Base-by-base conservation (phyloP, 2,113 vertebrate species). In the Sylvietta virens region DNA sequence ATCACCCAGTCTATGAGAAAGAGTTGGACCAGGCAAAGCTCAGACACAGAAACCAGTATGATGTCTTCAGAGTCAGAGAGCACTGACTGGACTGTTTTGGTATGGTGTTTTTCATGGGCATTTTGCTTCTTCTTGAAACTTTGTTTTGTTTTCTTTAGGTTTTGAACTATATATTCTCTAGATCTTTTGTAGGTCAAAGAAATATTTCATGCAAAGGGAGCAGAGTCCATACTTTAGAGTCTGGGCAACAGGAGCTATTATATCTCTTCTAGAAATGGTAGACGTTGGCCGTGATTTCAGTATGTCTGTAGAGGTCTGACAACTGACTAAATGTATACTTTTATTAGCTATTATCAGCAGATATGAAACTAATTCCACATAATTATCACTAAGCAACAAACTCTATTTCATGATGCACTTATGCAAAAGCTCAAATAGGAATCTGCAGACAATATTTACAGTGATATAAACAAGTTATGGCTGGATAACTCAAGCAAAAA, bases 81-180 rank as follows among this genome's bases (percentile, higher is more conserved):
- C 33, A 13, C 3, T 50, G 71, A 50, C 33, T 40, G 48, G 17
- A 54, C 23, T 64, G 10, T 76, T 82, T 62, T 12, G 13, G 10
- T 30, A 67, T n/a, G 11, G 6, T 42, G 30, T 1, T 62, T 79
- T 74, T 42, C 11, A 1, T 3, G 0, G 1, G 10, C 14, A 9
- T 2, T 1, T 45, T 48, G 8, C 54, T 89, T 76, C 47, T 61
- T 60, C 8, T 11, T 42, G 28, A 35, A 60, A 13, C 11, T 45
- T 47, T 37, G 7, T 31, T 67, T 58, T 53, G 5, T 50, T 65
- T 54, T 71, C 18, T 61, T 87, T 58, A 35, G 33, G 18, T 56
- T 94, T 93, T 65, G 40, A 73, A 61, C 37, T 11, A 23, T 5
- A 73, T 5, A 1, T 10, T 65, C 77, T 87, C 44, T 17, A n/a